Base-by-base conservation (phyloP, 2,113 vertebrate genomes). In the Chrysochloris asiatica region DNA sequence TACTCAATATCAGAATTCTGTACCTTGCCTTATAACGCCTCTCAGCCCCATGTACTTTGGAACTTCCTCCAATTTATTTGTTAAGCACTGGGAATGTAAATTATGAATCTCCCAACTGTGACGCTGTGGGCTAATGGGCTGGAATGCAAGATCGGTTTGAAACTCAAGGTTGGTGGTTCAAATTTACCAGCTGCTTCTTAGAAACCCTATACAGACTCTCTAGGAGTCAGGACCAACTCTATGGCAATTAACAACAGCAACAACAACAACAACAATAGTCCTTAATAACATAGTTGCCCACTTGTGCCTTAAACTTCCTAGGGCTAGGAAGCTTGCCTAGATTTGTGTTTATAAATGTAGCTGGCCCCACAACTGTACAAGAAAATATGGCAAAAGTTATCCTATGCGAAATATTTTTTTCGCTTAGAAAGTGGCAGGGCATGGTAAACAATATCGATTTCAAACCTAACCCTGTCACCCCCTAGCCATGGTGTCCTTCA, bases 331-430 rank as follows among this genome's bases (percentile, higher is more conserved):
- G 19, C 75, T 10, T 83, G 36, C 19, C 50, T 73, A 76, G 14
- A 63, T 48, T 50, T 85, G n/a, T 85, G 33, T 47, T 82, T 54
- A n/a, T n/a, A 61, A 91, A 83, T n/a, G 47, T 22, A 69, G 47
- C 6, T 47, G 13, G 72, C 36, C 86, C 24, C 28, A 71, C n/a
- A 56, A 30, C 33, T 81, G 89, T 91, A 80, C 50, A 72, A 28
- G 50, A 92, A 88, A 83, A 80, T 21, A 76, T 65, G 16, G 59
- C n/a, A n/a, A n/a, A n/a, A n/a, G n/a, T n/a, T n/a, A 47, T 73
- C 43, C 19, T 63, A 43, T 21, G 65, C 33, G 82, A 86, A 83
- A n/a, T 79, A 72, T 22, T 76, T 79, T 82, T 56, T 36, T 85
- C 45, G 87, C 56, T 84, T 61, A 80, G 81, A 83, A 85, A 82